Percentiles rank a stretch among this genome's conserved stretches.
These are phyloP conservation scores for Shargacucullia verbasci DNA, from an alignment of 2,888 invertebrate species.

Conservation along the genomic window DNA sequence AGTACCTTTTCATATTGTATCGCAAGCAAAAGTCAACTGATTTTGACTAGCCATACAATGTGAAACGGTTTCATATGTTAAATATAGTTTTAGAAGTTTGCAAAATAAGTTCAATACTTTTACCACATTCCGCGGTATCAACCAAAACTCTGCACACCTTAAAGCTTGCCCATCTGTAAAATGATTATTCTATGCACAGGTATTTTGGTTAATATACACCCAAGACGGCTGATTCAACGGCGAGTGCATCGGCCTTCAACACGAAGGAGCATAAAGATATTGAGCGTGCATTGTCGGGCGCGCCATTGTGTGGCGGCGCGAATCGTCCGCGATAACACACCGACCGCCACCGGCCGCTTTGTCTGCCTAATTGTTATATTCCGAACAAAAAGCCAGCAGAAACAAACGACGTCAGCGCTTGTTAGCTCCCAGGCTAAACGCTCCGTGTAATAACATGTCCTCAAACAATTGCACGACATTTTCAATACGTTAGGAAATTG, in stretches of 20 bases:
- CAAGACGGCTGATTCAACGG: slow-evolving; percentile 76
- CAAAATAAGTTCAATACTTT: too few species aligned
- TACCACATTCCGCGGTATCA: too few species aligned
- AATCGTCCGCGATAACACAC: slow-evolving; percentile 77
- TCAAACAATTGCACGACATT: slow-evolving; percentile 83
- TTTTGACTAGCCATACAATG: too few species aligned
- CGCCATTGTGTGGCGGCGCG: slow-evolving; percentile 75
- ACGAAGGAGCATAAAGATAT: slow-evolving; percentile 84
- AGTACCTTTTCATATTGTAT: too few species aligned
- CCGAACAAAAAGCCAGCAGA: slow-evolving; percentile 81
- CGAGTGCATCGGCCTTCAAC: slow-evolving; percentile 83
- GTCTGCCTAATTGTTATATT: slow-evolving; percentile 85
- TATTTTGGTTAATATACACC: slow-evolving; percentile 62
- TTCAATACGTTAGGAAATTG: slow-evolving; percentile 86
- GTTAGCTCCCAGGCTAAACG: slow-evolving; percentile 84
- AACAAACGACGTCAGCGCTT: slow-evolving; percentile 81
- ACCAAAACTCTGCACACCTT: slow-evolving; percentile 1
- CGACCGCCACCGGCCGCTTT: slow-evolving; percentile 76
- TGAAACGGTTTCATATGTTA: too few species aligned
- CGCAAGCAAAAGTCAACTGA: too few species aligned
- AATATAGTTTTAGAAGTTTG: too few species aligned
- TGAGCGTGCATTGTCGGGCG: slow-evolving; percentile 81
- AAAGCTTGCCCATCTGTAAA: slow-evolving; percentile 29
- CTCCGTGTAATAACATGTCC: slow-evolving; percentile 84
- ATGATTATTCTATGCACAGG: slow-evolving; percentile 50